A percentile compares a stretch with the other conserved stretches of the same genome.
Conservation (phyloP, 30 jellyfish, hydroid and myxozoan species). For the Aurelia aurita complex sp. Pacific region DNA sequence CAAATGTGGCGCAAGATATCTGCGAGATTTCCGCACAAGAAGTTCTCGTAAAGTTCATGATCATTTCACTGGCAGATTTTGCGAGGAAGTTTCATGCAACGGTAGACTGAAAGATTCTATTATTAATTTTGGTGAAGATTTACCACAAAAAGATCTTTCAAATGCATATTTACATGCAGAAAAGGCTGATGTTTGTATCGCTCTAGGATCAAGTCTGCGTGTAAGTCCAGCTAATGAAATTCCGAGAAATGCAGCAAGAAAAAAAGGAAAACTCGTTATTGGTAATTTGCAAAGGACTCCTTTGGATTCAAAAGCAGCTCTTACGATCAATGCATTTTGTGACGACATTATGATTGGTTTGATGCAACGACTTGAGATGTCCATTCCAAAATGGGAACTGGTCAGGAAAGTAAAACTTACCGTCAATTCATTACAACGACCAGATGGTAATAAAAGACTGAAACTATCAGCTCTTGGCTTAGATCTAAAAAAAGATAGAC, state of each 20-base stretch:
- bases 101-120: conserved; percentile 84
- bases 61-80: conserved; percentile 82
- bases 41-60: conserved; percentile 75
- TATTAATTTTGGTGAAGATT: conserved; percentile 82
- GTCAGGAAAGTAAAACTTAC: conserved; percentile 49
- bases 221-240: conserved; percentile 91
- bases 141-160: conserved; percentile 64
- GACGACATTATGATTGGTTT: conserved; percentile 78
- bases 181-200: conserved; percentile 85
- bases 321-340: conserved; percentile 84
- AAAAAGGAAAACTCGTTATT: conserved; percentile 64
- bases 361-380: conserved; percentile 64
- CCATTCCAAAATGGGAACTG: conserved; percentile 86
- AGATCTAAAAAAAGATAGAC: conserved; percentile 43
- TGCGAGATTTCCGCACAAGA: conserved; percentile 88
- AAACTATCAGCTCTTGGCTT: conserved; percentile 36
- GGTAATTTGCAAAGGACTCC: conserved; percentile 89
- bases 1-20: conserved; percentile 67
- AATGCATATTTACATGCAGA: conserved; percentile 70
- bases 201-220: conserved; percentile 86
- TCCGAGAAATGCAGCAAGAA: conserved; percentile 63
- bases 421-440: neutral
- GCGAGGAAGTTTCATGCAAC: conserved; percentile 66
- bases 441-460: neutral
- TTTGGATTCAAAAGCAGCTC: conserved; percentile 41